A percentile compares a stretch with the other conserved stretches of the same genome.
Conservation (phyloP, 2,113 vertebrate species). For the Lanius ludovicianus region DNA sequence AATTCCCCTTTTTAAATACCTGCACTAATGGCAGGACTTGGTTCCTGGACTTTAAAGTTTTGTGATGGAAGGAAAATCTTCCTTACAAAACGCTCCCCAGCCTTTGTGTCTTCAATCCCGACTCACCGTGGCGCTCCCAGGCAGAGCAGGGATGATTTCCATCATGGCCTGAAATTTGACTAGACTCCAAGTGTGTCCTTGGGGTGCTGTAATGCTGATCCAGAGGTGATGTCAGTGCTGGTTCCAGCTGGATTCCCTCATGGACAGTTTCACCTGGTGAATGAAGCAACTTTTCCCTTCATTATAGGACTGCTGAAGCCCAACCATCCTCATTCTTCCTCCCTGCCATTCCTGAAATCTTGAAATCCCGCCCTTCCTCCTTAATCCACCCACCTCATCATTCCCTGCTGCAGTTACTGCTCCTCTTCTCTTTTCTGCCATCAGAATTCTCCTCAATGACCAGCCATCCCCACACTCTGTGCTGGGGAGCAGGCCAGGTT, state of each 20-base stretch:
- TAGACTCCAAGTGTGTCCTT: not conserved
- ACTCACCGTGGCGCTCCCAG: fast-evolving
- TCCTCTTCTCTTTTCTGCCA: not conserved
- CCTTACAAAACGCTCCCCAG: not conserved
- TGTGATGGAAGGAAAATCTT: not conserved
- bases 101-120: not conserved
- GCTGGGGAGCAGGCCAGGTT: not conserved
- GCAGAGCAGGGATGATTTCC: not conserved
- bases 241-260: not conserved
- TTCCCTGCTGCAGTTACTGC: not conserved
- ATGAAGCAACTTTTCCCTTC: not conserved
- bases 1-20: not conserved
- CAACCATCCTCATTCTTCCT: not conserved
- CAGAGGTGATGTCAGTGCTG: not conserved
- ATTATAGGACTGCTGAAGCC: not conserved
- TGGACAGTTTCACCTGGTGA: fast-evolving
- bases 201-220: not conserved
- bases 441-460: not conserved
- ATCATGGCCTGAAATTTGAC: not conserved
- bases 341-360: not conserved
- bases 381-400: not conserved
- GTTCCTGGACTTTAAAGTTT: not conserved
- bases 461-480: not conserved
- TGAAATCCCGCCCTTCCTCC: not conserved
- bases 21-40: not conserved